phyloP scores from a whole-genome alignment of 2,113 vertebrate genomes.

The Tragelaphus scriptus region DNA sequence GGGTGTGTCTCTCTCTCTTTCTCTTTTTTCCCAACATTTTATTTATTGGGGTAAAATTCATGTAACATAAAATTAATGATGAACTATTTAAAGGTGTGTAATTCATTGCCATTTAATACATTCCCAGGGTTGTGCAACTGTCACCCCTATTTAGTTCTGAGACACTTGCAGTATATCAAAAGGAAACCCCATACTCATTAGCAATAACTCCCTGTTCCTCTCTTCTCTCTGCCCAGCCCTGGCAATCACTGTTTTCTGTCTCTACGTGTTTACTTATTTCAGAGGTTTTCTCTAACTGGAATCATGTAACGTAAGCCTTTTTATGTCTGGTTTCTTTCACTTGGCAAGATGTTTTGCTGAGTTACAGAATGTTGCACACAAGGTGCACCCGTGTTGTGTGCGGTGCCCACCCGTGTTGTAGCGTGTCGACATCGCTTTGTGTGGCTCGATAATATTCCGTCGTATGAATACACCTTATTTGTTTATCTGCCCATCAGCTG shows the following conservation, averaged over 20 bases:
- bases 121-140: not conserved
- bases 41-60: not conserved
- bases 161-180: not conserved
- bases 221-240: not conserved
- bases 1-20: not conserved
- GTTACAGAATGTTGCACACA: not conserved
- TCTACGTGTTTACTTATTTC: not conserved
- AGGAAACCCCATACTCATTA: not conserved
- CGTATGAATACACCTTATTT: not conserved
- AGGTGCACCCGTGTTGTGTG: not conserved
- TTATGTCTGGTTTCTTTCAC: not conserved
- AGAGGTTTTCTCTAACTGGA: not conserved
- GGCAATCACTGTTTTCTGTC: not conserved
- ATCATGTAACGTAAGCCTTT: not conserved
- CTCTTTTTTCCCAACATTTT: not conserved
- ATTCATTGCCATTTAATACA: not conserved
- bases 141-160: not conserved
- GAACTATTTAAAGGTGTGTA: not conserved
- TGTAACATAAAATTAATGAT: not conserved
- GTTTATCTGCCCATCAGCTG: not conserved
- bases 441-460: not conserved
- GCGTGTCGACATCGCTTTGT: not conserved
- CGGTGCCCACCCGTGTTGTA: not conserved
- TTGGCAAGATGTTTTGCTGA: not conserved
- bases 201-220: not conserved